Conservation (phyloP, 2,113 vertebrate genomes). For the Elachura formosa region DNA sequence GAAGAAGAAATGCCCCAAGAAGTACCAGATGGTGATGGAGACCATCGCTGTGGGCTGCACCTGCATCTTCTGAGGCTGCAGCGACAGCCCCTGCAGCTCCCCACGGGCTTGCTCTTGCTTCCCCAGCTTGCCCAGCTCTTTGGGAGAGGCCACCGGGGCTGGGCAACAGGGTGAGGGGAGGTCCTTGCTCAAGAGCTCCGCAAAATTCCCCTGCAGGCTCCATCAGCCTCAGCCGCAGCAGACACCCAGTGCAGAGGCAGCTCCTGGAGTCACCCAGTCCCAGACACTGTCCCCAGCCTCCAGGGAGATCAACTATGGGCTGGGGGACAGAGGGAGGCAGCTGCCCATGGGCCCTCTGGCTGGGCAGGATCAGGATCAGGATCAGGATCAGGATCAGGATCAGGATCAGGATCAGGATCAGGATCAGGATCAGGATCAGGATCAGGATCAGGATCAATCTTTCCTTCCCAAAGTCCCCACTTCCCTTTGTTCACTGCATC, state of each 20-base stretch:
- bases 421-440: background rate
- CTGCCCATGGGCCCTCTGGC: background rate
- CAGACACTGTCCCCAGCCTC: background rate
- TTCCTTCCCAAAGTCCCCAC: background rate
- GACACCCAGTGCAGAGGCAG: too few species aligned
- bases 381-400: background rate
- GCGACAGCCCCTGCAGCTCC: background rate
- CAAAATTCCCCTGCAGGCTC: background rate
- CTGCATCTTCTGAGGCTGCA: slow-evolving; percentile 78
- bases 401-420: background rate
- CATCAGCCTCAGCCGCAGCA: background rate
- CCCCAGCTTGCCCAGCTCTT: background rate
- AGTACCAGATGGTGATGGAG: slow-evolving; percentile 79
- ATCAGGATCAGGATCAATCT: background rate
- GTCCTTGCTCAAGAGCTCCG: background rate
- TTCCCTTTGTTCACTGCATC: background rate
- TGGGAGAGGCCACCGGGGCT: background rate
- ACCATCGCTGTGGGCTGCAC: slow-evolving; percentile 85
- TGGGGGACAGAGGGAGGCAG: background rate
- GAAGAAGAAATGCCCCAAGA: slow-evolving; percentile 64
- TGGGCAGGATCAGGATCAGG: background rate
- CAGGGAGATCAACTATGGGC: background rate
- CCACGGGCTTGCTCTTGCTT: background rate
- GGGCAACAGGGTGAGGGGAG: background rate
- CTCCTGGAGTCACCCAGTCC: background rate